Evolutionary conservation across 2,113 vertebrate species (phyloP).

Genomic region (Aythya baeri): DNA sequence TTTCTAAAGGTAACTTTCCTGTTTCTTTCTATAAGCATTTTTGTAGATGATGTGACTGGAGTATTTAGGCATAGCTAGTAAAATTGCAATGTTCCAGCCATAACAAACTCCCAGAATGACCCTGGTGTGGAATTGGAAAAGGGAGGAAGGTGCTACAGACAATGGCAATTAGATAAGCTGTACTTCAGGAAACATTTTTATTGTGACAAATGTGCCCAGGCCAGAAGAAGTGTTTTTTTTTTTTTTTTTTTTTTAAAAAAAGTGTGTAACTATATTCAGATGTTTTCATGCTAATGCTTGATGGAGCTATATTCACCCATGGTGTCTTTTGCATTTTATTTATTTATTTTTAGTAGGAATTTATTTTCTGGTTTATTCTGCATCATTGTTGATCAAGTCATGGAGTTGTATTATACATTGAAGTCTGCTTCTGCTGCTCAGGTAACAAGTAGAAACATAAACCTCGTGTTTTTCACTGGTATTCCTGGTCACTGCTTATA

Average conservation of each 20-base stretch:
- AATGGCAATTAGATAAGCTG: background rate
- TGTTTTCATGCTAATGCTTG: background rate
- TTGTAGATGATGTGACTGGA: background rate
- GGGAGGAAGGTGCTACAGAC: background rate
- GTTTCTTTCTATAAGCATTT: background rate
- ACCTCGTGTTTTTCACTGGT: background rate
- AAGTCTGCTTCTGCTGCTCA: background rate
- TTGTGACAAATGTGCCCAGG: background rate
- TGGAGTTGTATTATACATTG: fast-evolving
- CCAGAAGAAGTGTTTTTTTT: background rate
- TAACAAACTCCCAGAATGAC: background rate
- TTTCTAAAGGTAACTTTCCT: too few species aligned
- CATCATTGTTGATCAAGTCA: background rate
- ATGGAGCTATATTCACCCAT: background rate
- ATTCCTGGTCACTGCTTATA: fast-evolving
- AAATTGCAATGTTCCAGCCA: background rate
- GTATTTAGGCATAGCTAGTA: background rate
- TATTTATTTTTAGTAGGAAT: background rate
- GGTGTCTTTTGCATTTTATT: background rate
- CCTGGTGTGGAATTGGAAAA: background rate
- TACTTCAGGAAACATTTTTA: background rate
- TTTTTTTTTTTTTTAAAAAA: background rate
- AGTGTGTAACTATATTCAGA: background rate
- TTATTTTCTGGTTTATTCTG: background rate
- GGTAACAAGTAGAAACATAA: background rate